These are phyloP conservation scores for Palloptera scutellata DNA, from an alignment of 2,888 invertebrate species.

Conservation along the genomic window DNA sequence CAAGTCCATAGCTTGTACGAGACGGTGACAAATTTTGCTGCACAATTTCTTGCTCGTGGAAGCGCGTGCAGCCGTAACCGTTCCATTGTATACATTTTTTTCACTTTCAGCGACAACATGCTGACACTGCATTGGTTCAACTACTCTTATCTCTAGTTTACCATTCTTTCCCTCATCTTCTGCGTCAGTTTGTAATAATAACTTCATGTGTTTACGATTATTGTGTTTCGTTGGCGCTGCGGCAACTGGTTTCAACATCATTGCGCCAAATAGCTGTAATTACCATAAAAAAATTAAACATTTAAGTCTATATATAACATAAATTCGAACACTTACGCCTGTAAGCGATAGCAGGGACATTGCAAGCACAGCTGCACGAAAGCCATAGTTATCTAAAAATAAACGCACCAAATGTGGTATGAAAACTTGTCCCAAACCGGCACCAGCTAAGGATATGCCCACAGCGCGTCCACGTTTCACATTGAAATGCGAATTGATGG, in stretches of 20 bases:
- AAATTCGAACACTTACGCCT: constrained; percentile 66
- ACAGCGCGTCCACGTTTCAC: constrained; percentile 76
- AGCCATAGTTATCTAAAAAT: constrained; percentile 72
- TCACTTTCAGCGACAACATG: not conserved
- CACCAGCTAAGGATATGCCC: constrained; percentile 78
- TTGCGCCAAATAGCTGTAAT: constrained; percentile 68
- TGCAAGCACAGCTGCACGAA: constrained; percentile 71
- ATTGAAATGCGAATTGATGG: constrained; percentile 76
- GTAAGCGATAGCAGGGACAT: constrained; percentile 72
- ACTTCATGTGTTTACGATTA: constrained; percentile 53
- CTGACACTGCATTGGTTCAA: constrained; percentile 4
- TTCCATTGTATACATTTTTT: not conserved
- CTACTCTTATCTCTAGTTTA: not conserved
- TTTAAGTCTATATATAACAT: constrained; percentile 8
- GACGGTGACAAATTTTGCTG: constrained; percentile 50
- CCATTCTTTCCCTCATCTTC: constrained; percentile 27
- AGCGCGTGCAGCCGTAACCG: constrained; percentile 21
- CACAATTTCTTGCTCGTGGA: constrained; percentile 39
- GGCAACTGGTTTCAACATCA: constrained; percentile 70
- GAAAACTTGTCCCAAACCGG: constrained; percentile 77
- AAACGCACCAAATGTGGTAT: constrained; percentile 76
- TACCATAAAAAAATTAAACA: constrained; percentile 2
- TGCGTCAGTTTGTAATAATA: constrained; percentile 46
- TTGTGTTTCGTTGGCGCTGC: constrained; percentile 60
- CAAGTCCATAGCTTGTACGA: constrained; percentile 69